Evolutionary conservation across 1,140 invertebrate genomes (phyloP).

Genomic region (Triops longicaudatus): DNA sequence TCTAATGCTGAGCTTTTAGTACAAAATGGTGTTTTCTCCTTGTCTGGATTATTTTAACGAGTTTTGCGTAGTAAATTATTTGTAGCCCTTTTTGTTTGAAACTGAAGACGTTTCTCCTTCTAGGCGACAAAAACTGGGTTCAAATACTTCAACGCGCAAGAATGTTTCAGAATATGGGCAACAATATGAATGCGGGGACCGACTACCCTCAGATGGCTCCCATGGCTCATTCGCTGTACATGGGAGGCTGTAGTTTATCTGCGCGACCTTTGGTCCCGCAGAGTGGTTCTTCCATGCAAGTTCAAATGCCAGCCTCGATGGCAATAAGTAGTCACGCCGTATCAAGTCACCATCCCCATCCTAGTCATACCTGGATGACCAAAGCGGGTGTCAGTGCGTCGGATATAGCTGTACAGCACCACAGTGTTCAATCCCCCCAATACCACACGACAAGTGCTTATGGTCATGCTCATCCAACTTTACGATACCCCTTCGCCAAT

Average conservation of each 20-base stretch:
- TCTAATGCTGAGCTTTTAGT: neutral
- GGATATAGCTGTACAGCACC: neutral
- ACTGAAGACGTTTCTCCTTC: too few relatives aligned
- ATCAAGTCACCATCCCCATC: neutral
- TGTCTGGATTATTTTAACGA: too few relatives aligned
- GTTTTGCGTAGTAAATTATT: too few relatives aligned
- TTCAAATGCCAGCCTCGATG: neutral
- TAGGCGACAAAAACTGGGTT: too few relatives aligned
- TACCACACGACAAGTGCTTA: neutral
- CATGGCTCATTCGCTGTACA: conserved; percentile 1
- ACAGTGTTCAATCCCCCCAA: neutral
- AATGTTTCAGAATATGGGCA: conserved; percentile 8
- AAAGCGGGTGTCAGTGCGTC: neutral
- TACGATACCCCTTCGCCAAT: neutral
- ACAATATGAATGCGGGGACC: neutral
- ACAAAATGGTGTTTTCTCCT: neutral
- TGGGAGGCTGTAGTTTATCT: neutral
- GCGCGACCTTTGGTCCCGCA: neutral
- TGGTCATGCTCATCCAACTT: neutral
- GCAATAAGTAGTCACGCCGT: neutral
- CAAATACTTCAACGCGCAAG: neutral
- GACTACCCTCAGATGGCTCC: neutral
- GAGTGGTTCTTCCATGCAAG: neutral
- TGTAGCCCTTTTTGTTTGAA: too few relatives aligned
- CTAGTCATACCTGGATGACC: neutral